Base-by-base conservation (phyloP, 2,797 vertebrate genomes). In the Chloroceryle amazona region DNA sequence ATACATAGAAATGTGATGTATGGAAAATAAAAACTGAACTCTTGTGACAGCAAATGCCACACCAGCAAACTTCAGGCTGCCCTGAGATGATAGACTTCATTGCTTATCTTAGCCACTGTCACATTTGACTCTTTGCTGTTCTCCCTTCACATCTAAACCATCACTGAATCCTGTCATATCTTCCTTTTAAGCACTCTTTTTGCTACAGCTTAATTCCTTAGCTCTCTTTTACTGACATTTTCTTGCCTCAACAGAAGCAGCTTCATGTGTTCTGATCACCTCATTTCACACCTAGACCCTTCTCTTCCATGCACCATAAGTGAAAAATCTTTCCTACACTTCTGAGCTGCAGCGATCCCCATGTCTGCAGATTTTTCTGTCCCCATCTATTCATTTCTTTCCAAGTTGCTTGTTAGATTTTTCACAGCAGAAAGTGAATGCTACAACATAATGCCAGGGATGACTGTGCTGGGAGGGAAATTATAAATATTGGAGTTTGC, bases 41-140 rank as follows among this genome's bases (percentile, higher is more conserved):
- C 62, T 70, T 82, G 18, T 93, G 89, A 90, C 91, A 96, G 91
- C 44, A 95, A 93, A 74, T 90, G 94, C 85, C 80, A 70, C 66
- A 84, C 70, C 76, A 95, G 85, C 76, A 90, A 94, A 90, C 46
- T 91, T 74, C 82, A 91, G 76, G 31, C 60, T 90, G 70, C 39
- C 46, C 80, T 55, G 76, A 83, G 58, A 84, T 81, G 67, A 73
- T 37, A 67, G 42, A 79, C 52, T 58, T 95, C 71, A 70, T 47
- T 90, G 55, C 62, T 90, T 83, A 73, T 86, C 39, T 83, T 84
- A 90, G 31, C 70, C 47, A 8, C 70, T 88, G 62, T 73, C 93
- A 91, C 25, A 58, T 79, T 35, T 68, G 54, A 62, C 54, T 88
- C 82, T 39, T 81, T 90, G 11, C 31, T 86, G 31, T 86, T 42